Conservation (phyloP, 2,888 invertebrate genomes). For the Agrypnus murinus region DNA sequence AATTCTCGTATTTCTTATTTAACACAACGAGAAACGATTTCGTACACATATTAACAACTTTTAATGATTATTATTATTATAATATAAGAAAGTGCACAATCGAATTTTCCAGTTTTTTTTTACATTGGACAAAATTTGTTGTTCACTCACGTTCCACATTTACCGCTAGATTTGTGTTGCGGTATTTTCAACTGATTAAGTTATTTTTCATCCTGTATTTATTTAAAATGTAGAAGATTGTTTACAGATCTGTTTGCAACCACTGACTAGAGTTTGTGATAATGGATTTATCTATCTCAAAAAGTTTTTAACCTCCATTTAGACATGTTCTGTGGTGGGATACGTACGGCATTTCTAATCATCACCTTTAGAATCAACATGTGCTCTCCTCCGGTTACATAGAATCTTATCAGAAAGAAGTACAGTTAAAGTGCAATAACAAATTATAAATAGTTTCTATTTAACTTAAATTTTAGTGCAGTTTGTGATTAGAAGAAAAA, state of each 20-base stretch:
- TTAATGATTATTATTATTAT: too few species aligned
- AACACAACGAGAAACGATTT: background rate
- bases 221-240: constrained; percentile 27
- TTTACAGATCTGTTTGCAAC: constrained; percentile 30
- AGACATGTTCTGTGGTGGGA: constrained; percentile 33
- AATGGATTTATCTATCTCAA: constrained; percentile 28
- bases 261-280: constrained; percentile 25
- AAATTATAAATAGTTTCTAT: too few species aligned
- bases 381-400: constrained; percentile 4
- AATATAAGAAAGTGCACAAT: background rate
- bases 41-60: too few species aligned
- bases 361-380: constrained; percentile 3
- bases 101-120: background rate
- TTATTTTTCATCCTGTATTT: constrained; percentile 24
- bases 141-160: background rate
- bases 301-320: constrained; percentile 33
- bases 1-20: background rate
- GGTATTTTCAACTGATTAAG: background rate
- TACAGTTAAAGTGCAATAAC: too few species aligned
- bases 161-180: constrained; percentile 16
- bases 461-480: too few species aligned
- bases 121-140: background rate
- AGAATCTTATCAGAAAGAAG: too few species aligned
- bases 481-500: too few species aligned
- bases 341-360: constrained; percentile 7